phyloP scores from a whole-genome alignment of 2,113 vertebrate genomes.

The Dissostichus mawsoni region DNA sequence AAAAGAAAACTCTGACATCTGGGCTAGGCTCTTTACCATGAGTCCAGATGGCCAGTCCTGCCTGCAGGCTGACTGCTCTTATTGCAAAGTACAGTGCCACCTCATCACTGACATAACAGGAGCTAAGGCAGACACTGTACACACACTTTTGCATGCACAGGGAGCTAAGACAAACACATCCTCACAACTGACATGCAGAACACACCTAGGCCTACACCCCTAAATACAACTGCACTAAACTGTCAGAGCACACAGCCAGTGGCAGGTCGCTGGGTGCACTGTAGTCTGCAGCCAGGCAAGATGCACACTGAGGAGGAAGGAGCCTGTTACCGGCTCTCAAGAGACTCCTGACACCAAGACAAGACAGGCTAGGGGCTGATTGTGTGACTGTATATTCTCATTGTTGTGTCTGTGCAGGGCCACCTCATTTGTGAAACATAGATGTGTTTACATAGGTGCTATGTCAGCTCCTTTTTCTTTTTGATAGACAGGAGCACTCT shows the following conservation, averaged over 20 bases:
- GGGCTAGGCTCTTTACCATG: conserved; percentile 48
- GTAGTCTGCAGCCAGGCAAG: conserved; percentile 22
- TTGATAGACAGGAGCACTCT: neutral
- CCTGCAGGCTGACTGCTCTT: conserved; percentile 65
- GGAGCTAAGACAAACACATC: conserved; percentile 17
- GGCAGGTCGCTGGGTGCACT: conserved; percentile 45
- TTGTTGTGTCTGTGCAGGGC: neutral
- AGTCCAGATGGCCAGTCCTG: conserved; percentile 66
- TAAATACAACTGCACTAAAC: conserved; percentile 20
- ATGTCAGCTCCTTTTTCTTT: conserved; percentile 1
- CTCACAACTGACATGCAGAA: conserved; percentile 3
- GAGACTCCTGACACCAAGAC: conserved; percentile 13
- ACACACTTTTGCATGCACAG: neutral
- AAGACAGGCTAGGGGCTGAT: neutral
- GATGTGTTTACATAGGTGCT: neutral
- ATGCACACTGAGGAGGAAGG: conserved; percentile 19
- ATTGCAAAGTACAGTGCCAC: conserved; percentile 57
- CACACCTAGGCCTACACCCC: conserved; percentile 9
- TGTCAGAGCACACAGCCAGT: neutral
- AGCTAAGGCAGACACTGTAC: conserved; percentile 33
- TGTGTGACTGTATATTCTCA: conserved; percentile 7
- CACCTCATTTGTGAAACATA: neutral
- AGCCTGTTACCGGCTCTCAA: conserved; percentile 23
- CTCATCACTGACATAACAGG: conserved; percentile 57
- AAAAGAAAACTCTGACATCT: conserved; percentile 34